Conservation (phyloP, 2,888 invertebrate genomes). For the Dioctria rufipes region DNA sequence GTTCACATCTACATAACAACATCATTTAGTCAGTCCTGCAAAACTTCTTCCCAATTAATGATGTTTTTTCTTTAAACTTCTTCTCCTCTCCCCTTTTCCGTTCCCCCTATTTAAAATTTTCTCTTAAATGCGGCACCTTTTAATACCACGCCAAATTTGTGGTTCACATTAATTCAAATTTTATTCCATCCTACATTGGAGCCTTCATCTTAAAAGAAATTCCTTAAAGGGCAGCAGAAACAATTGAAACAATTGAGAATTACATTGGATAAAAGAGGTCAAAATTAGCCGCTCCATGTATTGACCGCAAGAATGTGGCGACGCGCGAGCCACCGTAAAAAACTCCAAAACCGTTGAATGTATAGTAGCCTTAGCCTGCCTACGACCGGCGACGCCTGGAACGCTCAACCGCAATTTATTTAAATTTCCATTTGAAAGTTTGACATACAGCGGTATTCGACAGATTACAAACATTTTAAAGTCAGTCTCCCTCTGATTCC, state of each 20-base stretch:
- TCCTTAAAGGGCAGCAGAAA: constrained; percentile 17
- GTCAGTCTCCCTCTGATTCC: background rate
- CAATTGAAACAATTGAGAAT: constrained; percentile 51
- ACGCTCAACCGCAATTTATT: constrained; percentile 44
- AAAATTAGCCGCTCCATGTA: constrained; percentile 43
- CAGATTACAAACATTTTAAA: constrained; percentile 54
- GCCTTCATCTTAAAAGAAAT: constrained; percentile 18
- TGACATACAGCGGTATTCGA: constrained; percentile 54
- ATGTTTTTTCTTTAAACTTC: too few species aligned
- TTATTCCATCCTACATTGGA: constrained; percentile 14
- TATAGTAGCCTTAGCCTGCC: background rate
- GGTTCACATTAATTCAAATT: constrained; percentile 34
- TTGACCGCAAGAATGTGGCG: constrained; percentile 38
- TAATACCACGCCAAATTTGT: too few species aligned
- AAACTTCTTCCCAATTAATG: too few species aligned
- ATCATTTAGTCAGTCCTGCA: too few species aligned
- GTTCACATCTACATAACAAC: too few species aligned
- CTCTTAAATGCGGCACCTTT: too few species aligned
- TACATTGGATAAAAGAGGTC: constrained; percentile 45
- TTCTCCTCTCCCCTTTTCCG: too few species aligned
- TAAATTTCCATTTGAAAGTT: constrained; percentile 57
- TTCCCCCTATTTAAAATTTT: too few species aligned
- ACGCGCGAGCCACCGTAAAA: constrained; percentile 30
- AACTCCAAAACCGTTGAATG: constrained; percentile 1
- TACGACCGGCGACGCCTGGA: background rate